Base-by-base conservation (phyloP, 2,113 vertebrate genomes). In the Capreolus pygargus region DNA sequence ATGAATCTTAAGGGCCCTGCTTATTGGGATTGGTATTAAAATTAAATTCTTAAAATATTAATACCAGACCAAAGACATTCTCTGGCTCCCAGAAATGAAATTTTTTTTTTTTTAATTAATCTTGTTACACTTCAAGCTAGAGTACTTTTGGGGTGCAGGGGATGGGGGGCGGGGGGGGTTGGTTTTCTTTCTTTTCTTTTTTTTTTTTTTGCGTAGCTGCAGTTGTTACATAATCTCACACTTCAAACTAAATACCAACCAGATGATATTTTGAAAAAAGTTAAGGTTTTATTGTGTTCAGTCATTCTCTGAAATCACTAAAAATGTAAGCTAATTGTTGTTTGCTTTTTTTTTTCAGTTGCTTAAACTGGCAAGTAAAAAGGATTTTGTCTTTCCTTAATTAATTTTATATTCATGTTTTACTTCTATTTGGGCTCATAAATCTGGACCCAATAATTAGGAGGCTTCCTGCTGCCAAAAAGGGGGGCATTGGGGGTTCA, bases 401-500 rank as follows among this genome's bases (percentile, higher is more conserved):
- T 99, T 98, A 98, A 98, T 99, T 99, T 99, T 98, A 98, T 98
- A 98, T 99, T 99, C 99, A 97, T 99, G 98, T 99, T 98, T 98
- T 98, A 97, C 97, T 98, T 98, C 97, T 98, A 47, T 98, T 98
- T 98, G 98, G 98, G 98, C 98, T 98, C 96, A 96, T 97, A 97
- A 98, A 98, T 98, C 98, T 88, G 85, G 98, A 94, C 97, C 98
- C 97, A 99, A 98, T 99, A 98, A 99, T 99, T 99, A 99, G 98
- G 89, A 96, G 92, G 88, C 97, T 76, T 98, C 96, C 98, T 97
- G 98, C 98, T 98, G 98, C 98, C 98, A 97, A 95, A 95, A 98
- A 98, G 95, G 28, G 87, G 9, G 21, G 76, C 1, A 3, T 45
- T 6, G 2, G 17, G 19, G 17, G 45, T 30, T 47, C 14, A 33